Base-by-base conservation (phyloP, 2,888 invertebrate genomes). In the Drosophila rellima region DNA sequence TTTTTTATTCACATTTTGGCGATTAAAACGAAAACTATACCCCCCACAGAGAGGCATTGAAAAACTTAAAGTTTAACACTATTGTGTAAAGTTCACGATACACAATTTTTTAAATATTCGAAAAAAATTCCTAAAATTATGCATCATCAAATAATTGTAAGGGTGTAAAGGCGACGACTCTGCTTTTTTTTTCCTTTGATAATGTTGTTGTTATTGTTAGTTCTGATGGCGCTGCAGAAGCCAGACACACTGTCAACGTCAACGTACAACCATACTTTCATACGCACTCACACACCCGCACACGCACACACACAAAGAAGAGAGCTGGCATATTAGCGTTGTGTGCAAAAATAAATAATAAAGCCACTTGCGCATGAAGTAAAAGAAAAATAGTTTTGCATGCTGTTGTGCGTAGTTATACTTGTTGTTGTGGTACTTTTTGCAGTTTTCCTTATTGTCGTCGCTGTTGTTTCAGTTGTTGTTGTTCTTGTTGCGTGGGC, bases 331-430 rank as follows among this genome's bases (percentile, higher is more conserved):
- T 65, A 81, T 86, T 86, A 70, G 82, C 67, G 68, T 33, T 56
- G 65, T 68, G 56, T 70, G 70, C 52, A 78, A 84, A 81, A 84
- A 84, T 80, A 82, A 82, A 82, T 88, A 82, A 82, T 85, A 88
- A 70, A 85, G 82, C 85, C 67, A 82, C 88, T 82, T 88, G 72
- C 73, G 67, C 64, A 66, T 61, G 66, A 62, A 66, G 54, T 20
- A 42, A 61, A 51, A 52, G 61, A 64, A 76, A 71, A 57, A 52
- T 50, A 69, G 59, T 70, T 82, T 47, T 60, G 42, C 66, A 68
- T 70, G 51, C 52, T 57, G 69, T 47, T 59, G 69, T 62, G 56
- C 35, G 45, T 45, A 26, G 63, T 20, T 29, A 23, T 42, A 45
- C 26, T 26, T 26, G 26, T 67, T 57, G 56, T 61, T 76, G 66